Conservation (phyloP, 2,888 invertebrate species). For the Meghimatium bilineatum region DNA sequence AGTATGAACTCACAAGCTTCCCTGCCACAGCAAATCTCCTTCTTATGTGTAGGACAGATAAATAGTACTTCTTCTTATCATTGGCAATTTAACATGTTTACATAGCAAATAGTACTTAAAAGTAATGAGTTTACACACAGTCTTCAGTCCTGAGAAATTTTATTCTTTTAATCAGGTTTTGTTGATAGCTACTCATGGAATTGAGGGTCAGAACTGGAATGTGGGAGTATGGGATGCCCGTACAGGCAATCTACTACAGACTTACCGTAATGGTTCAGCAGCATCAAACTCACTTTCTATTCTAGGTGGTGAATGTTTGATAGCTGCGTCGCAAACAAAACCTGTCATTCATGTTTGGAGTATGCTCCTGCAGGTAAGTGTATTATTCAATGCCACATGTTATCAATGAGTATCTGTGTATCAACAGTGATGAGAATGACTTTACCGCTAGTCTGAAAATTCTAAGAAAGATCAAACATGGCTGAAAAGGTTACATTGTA, state of each 20-base stretch:
- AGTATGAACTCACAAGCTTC: too few relatives aligned
- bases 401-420: too few relatives aligned
- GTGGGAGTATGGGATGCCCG: conserved; percentile 44
- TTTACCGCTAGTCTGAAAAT: too few relatives aligned
- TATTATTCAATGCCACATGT: background rate
- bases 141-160: background rate
- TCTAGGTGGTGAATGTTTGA: conserved; percentile 34
- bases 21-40: too few relatives aligned
- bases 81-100: too few relatives aligned
- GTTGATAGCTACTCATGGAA: conserved; percentile 29
- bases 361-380: conserved; percentile 41
- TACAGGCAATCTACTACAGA: conserved; percentile 45
- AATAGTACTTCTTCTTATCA: too few relatives aligned
- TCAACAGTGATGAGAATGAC: too few relatives aligned
- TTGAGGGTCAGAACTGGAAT: conserved; percentile 41
- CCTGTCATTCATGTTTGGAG: conserved; percentile 47
- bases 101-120: too few relatives aligned
- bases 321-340: conserved; percentile 44
- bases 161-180: conserved; percentile 27
- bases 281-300: conserved; percentile 26
- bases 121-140: too few relatives aligned
- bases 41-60: too few relatives aligned
- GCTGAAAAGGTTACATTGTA: too few relatives aligned
- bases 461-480: too few relatives aligned
- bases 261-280: conserved; percentile 43